phyloP scores from a whole-genome alignment of 2,113 vertebrate species.

The Rhea pennata region DNA sequence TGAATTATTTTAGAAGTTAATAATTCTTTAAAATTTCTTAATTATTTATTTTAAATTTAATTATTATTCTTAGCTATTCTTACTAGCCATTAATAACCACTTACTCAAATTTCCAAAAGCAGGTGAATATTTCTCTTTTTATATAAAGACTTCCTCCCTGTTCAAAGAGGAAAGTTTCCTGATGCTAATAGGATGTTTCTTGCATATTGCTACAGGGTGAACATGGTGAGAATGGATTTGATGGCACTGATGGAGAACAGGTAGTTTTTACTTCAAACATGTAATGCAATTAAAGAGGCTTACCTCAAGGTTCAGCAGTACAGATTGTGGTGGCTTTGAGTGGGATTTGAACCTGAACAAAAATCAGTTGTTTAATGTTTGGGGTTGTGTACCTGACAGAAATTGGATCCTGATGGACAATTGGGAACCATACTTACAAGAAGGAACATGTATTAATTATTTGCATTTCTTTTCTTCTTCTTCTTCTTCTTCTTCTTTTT shows the following conservation, averaged over 20 bases:
- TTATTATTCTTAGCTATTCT: neutral
- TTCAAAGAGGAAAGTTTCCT: neutral
- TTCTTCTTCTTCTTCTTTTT: too few relatives aligned
- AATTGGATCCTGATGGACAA: neutral
- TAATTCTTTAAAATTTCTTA: neutral
- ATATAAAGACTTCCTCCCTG: neutral
- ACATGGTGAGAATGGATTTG: slow-evolving; percentile 79
- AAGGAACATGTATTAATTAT: neutral
- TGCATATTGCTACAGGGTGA: slow-evolving; percentile 76
- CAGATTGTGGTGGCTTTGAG: neutral
- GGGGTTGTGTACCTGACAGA: neutral
- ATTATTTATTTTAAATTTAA: neutral
- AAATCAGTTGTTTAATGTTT: neutral
- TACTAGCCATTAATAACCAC: neutral
- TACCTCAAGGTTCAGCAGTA: neutral
- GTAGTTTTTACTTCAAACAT: slow-evolving; percentile 61
- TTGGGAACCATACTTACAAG: neutral
- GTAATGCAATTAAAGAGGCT: neutral
- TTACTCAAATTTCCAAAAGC: neutral
- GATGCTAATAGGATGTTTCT: neutral
- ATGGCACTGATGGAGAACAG: slow-evolving; percentile 84
- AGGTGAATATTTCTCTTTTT: neutral
- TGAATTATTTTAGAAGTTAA: neutral
- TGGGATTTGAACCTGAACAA: neutral
- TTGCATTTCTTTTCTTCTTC: neutral